Conservation (phyloP, 2,888 invertebrate genomes). For the Euplagia quadripunctaria region DNA sequence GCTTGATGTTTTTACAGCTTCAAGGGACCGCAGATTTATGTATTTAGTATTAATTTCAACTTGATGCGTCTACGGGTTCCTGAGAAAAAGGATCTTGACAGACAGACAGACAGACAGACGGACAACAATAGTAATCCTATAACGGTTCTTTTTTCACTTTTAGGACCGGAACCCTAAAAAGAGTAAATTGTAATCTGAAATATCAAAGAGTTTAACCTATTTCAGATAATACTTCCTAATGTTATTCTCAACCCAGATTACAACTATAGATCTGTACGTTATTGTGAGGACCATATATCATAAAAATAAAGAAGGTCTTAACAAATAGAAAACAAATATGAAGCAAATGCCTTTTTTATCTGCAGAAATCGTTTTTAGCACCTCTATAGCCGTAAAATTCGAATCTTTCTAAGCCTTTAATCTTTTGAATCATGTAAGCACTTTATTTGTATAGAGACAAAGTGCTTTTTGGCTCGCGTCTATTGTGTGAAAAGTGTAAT, state of each 20-base stretch:
- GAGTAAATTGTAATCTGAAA: too few relatives aligned
- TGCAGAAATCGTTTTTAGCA: conserved; percentile 44
- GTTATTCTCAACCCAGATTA: background rate
- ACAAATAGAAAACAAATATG: conserved; percentile 29
- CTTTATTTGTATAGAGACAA: conserved; percentile 9
- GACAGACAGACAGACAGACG: too few relatives aligned
- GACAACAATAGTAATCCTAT: too few relatives aligned
- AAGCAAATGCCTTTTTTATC: conserved; percentile 41
- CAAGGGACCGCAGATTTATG: too few relatives aligned
- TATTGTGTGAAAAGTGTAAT: conserved; percentile 26
- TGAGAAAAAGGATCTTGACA: too few relatives aligned
- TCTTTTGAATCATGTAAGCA: conserved; percentile 14
- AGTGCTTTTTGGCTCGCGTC: conserved; percentile 24
- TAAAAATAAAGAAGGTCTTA: conserved; percentile 31
- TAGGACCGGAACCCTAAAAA: too few relatives aligned
- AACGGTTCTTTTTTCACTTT: too few relatives aligned
- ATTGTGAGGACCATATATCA: conserved; percentile 10
- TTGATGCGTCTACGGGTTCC: too few relatives aligned
- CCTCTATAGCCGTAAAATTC: conserved; percentile 40
- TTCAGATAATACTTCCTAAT: too few relatives aligned
- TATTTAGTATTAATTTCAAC: too few relatives aligned
- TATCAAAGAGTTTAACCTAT: too few relatives aligned
- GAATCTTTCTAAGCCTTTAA: conserved; percentile 29
- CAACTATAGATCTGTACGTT: background rate
- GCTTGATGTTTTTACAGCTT: too few relatives aligned